phyloP scores from a whole-genome alignment of 2,113 vertebrate genomes.

The Gallinago undulata region DNA sequence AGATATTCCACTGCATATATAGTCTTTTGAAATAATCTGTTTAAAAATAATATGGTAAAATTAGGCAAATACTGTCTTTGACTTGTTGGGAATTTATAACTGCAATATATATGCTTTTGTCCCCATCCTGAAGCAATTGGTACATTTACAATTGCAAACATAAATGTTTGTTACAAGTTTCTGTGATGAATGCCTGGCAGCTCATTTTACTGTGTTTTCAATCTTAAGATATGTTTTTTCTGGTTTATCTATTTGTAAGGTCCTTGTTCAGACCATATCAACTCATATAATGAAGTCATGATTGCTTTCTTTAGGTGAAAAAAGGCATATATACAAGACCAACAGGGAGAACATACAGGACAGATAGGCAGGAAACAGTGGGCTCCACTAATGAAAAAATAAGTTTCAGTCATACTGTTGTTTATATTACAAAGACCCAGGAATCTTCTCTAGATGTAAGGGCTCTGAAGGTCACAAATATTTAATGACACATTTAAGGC shows the following conservation, averaged over 20 bases:
- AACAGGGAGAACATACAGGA: not conserved
- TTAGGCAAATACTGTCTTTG: conserved; percentile 17
- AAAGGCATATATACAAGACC: not conserved
- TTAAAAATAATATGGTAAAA: not conserved
- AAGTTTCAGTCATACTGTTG: not conserved
- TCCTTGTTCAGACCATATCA: not conserved
- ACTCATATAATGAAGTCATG: not conserved
- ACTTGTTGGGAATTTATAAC: conserved; percentile 41
- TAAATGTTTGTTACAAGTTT: conserved; percentile 16
- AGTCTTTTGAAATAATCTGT: not conserved
- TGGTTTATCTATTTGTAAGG: not conserved
- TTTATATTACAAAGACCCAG: not conserved
- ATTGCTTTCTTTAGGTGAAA: not conserved
- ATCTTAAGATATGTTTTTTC: not conserved
- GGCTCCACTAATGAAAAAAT: not conserved
- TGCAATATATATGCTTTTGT: conserved; percentile 40
- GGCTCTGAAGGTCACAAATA: not conserved
- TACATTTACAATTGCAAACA: conserved; percentile 51
- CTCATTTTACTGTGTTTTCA: not conserved
- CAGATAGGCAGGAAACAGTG: not conserved
- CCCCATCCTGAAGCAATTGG: conserved; percentile 42
- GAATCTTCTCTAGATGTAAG: not conserved
- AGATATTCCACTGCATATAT: not conserved
- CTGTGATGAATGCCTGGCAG: not conserved
- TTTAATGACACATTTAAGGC: not conserved